Base-by-base conservation (phyloP, 2,113 vertebrate genomes). In the Hirundichthys speculiger region DNA sequence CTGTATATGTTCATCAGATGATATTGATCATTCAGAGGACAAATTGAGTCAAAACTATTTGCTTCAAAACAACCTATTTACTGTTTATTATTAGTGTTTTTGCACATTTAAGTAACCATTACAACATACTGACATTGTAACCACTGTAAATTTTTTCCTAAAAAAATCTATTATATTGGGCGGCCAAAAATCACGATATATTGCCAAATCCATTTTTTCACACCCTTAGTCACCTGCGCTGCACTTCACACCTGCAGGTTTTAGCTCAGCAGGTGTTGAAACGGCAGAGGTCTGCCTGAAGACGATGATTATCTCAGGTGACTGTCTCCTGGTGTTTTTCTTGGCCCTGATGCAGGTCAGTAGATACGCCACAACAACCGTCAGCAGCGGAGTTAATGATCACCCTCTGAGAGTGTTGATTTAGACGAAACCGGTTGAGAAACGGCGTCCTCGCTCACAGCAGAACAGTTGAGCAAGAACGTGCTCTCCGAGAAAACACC, bases 381-480 rank as follows among this genome's bases (percentile, higher is more conserved):
- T 60, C 34, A 15, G 34, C 45, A 41, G 19, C 20, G 21, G 11
- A 25, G 52, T 56, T 56, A 48, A 41, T 27, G 30, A 41, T 41
- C 11, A 25, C 21, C 3, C 46, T 5, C 13, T 22, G 3, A 27
- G 25, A 4, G 13, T 19, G 16, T 20, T 51, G 22, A 13, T 24
- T 14, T 7, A 50, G 24, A n/a, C 21, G 40, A 25, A 43, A 43
- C 13, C 13, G 9, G 34, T 42, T 64, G 62, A 53, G 18, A 53
- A 64, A 45, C 34, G 0, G 3, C 12, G 3, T 13, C 13, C 5
- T 41, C 8, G 18, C 34, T 24, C 3, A 50, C 49, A 47, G 50
- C n/a, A 34, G 39, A 40, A 48, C 27, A 1, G 18, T 15, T 20
- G 42, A 38, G 43, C 13, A 5, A 60, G 25, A 19, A 13, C 20